phyloP scores from a whole-genome alignment of 2,113 vertebrate genomes.

The Dolichallabes microphthalmus region DNA sequence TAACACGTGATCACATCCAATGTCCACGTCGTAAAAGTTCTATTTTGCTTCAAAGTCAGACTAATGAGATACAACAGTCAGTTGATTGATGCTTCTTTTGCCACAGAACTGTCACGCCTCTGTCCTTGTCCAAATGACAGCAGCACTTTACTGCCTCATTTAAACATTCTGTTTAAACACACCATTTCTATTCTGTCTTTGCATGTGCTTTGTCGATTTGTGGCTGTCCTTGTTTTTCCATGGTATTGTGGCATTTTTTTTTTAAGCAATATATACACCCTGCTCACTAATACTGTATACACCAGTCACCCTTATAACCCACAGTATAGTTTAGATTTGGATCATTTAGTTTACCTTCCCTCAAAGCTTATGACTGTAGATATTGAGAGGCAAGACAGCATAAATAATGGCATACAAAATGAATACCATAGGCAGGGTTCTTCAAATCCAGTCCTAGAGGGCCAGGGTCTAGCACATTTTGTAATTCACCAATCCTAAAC shows the following conservation, averaged over 20 bases:
- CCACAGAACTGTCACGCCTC: background rate
- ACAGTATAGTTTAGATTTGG: background rate
- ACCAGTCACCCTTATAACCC: background rate
- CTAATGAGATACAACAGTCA: background rate
- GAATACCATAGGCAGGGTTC: no score
- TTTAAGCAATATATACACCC: background rate
- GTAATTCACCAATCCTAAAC: no score
- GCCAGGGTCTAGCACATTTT: no score
- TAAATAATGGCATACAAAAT: background rate
- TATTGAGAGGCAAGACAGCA: background rate
- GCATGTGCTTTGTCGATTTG: background rate
- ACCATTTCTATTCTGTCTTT: background rate
- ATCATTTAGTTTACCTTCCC: background rate
- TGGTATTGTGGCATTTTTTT: background rate
- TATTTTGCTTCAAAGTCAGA: background rate
- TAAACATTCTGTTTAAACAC: background rate
- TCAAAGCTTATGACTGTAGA: background rate
- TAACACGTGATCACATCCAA: background rate
- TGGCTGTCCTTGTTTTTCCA: background rate
- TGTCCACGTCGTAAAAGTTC: background rate
- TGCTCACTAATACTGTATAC: background rate
- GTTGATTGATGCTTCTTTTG: background rate
- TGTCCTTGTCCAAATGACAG: background rate
- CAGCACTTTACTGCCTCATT: background rate
- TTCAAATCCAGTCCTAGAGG: no score